Conservation (phyloP, 2,888 invertebrate species). For the Hartigia nigra region DNA sequence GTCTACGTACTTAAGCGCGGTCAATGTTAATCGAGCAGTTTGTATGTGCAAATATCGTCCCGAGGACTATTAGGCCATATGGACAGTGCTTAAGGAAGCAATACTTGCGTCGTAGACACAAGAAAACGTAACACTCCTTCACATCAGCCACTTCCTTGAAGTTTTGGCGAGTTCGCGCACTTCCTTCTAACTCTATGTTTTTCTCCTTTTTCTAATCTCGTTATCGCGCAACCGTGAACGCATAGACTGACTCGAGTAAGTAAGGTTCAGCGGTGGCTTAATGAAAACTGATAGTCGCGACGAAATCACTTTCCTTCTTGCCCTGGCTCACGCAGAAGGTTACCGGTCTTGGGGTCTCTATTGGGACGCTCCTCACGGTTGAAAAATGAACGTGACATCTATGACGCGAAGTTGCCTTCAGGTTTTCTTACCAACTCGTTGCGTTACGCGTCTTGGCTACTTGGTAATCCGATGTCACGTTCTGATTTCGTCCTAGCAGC, state of each 20-base stretch:
- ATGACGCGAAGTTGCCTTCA: constrained; percentile 17
- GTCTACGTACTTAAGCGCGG: background rate
- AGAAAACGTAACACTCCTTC: background rate
- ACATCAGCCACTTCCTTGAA: background rate
- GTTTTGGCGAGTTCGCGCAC: background rate
- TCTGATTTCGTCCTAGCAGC: constrained; percentile 15
- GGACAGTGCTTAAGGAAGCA: background rate
- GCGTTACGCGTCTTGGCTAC: constrained; percentile 11
- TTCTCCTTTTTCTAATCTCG: background rate
- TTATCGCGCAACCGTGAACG: background rate
- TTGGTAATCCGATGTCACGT: constrained; percentile 22
- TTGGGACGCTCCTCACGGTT: constrained; percentile 51
- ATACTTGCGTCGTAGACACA: too few relatives aligned
- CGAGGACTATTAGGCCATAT: background rate
- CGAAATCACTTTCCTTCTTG: constrained; percentile 35
- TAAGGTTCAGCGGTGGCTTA: constrained; percentile 25
- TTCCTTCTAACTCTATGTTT: background rate
- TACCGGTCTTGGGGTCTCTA: constrained; percentile 32
- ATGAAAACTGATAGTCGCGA: constrained; percentile 38
- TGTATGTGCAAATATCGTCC: background rate
- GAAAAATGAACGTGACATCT: constrained; percentile 45
- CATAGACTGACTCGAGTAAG: constrained; percentile 8
- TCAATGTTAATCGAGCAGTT: background rate
- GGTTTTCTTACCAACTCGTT: constrained; percentile 7
- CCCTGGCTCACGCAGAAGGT: constrained; percentile 11